Conservation (phyloP, 2,113 vertebrate genomes). For the Cervus canadensis region DNA sequence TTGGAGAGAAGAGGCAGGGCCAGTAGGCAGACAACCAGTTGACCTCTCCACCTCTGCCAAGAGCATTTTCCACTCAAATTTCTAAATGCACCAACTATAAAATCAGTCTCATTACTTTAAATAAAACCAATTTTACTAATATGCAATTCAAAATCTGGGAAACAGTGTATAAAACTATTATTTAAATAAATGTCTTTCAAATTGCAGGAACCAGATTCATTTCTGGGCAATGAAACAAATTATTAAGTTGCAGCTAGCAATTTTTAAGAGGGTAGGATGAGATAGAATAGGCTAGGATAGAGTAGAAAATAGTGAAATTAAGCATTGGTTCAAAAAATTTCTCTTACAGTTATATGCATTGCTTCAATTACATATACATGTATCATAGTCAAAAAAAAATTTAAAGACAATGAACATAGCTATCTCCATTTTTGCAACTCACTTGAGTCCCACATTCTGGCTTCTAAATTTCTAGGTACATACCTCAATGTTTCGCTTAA, state of each 20-base stretch:
- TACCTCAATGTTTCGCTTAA: constrained; percentile 95
- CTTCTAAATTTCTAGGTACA: constrained; percentile 68
- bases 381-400: background rate
- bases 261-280: background rate
- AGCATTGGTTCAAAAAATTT: background rate
- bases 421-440: background rate
- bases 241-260: background rate
- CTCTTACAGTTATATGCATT: background rate
- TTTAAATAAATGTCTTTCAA: constrained; percentile 31
- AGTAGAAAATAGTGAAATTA: background rate
- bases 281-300: background rate
- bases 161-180: constrained; percentile 2
- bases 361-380: background rate
- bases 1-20: no score
- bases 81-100: background rate
- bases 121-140: background rate
- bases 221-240: background rate
- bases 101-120: background rate
- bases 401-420: background rate
- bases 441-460: background rate
- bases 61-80: background rate
- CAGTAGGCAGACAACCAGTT: background rate
- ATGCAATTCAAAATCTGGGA: background rate
- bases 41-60: background rate
- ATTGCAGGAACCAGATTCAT: background rate